Conservation (phyloP, 2,113 vertebrate species). For the Narcine bancroftii region DNA sequence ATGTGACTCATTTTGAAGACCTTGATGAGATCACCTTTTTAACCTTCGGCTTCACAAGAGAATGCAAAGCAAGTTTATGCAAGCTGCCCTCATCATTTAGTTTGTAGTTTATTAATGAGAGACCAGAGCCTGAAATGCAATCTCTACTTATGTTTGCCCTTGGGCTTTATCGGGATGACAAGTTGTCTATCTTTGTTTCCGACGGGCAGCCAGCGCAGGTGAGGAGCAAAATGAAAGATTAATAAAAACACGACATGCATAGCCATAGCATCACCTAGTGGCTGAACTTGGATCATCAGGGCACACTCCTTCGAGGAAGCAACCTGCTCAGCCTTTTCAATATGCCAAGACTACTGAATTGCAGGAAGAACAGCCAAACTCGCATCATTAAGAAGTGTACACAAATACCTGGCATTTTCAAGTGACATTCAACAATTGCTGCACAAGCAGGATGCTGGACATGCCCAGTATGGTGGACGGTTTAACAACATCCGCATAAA, state of each 20-base stretch:
- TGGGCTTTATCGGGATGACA: background rate
- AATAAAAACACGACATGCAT: background rate
- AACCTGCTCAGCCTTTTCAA: background rate
- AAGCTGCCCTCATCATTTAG: background rate
- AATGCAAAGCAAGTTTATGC: background rate
- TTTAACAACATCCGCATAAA: too few species aligned
- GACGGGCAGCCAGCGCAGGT: background rate
- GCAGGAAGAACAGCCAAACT: background rate
- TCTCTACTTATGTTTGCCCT: background rate
- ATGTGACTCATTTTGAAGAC: background rate
- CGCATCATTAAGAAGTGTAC: background rate
- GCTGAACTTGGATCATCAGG: background rate
- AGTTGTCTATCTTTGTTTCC: background rate
- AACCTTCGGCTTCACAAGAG: background rate
- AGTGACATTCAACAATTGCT: background rate
- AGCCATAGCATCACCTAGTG: constrained; percentile 30
- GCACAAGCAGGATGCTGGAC: background rate
- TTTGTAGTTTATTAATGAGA: constrained; percentile 22
- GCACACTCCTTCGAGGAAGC: background rate
- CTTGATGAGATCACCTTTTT: background rate
- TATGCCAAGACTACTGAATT: background rate
- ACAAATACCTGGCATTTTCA: background rate
- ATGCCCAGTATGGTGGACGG: background rate
- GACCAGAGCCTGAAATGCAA: constrained; percentile 23
- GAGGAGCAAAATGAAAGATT: background rate